phyloP scores from a whole-genome alignment of 1,140 invertebrate species.

The Paralvinella palmiformis region DNA sequence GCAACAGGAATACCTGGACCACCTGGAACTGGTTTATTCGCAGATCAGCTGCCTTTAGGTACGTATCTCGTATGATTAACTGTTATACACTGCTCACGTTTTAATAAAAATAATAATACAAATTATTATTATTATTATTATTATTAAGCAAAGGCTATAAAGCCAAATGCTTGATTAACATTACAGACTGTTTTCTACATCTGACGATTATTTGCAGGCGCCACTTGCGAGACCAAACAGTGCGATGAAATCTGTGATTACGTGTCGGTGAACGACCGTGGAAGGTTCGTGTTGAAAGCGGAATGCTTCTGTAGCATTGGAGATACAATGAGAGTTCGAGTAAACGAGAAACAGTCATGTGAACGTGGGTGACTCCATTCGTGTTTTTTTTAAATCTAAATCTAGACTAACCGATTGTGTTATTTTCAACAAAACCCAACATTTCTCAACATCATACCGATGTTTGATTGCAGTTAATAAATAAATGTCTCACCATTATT shows the following conservation, averaged over 20 bases:
- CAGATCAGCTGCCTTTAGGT: neutral
- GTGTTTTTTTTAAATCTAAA: neutral
- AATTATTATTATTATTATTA: neutral
- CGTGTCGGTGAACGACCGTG: neutral
- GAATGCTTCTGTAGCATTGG: neutral
- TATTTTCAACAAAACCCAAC: neutral
- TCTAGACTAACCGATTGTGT: neutral
- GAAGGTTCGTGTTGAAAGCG: neutral
- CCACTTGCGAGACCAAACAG: neutral
- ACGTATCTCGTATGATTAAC: neutral
- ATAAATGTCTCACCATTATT: neutral
- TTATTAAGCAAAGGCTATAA: neutral
- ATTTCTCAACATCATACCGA: neutral
- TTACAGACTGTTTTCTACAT: neutral
- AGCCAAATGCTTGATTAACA: neutral
- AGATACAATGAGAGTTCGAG: neutral
- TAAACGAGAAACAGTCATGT: neutral
- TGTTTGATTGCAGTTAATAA: neutral
- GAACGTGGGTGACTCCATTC: neutral
- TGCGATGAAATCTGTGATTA: slow-evolving; percentile 9
- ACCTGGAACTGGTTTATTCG: neutral
- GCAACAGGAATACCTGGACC: neutral
- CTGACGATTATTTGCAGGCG: neutral
- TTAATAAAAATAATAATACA: neutral
- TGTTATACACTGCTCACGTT: neutral